Conservation (phyloP, 2,113 vertebrate genomes). For the Oryzias curvinotus region DNA sequence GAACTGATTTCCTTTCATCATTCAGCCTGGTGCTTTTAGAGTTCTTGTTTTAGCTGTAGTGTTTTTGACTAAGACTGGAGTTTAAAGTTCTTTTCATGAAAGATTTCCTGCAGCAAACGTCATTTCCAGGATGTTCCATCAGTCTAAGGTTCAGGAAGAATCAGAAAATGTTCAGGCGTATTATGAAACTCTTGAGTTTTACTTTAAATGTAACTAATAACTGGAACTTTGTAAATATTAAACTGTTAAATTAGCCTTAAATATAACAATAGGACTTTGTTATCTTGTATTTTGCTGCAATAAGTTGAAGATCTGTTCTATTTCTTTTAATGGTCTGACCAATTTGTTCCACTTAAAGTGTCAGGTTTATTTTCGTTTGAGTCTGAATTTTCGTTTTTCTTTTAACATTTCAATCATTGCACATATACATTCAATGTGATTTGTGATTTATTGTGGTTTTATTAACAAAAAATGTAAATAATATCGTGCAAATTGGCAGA, state of each 20-base stretch:
- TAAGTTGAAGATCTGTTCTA: too few species aligned
- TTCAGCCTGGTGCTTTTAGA: neutral
- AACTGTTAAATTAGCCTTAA: neutral
- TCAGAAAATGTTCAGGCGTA: neutral
- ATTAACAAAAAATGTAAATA: slow-evolving; percentile 8
- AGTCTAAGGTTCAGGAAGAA: neutral
- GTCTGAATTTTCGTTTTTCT: neutral
- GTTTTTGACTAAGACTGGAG: too few species aligned
- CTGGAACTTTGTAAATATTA: neutral
- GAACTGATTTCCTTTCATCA: slow-evolving; percentile 32
- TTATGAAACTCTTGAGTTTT: too few species aligned
- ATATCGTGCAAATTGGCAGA: neutral
- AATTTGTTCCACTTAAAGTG: neutral
- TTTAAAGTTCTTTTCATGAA: too few species aligned
- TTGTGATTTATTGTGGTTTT: neutral
- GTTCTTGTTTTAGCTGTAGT: neutral
- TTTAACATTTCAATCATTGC: neutral
- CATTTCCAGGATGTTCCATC: too few species aligned
- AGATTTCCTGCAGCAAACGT: too few species aligned
- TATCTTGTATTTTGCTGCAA: neutral
- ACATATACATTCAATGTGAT: neutral
- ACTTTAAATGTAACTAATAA: neutral
- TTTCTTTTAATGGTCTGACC: slow-evolving; percentile 6
- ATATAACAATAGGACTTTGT: neutral
- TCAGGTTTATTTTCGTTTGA: neutral